Evolutionary conservation across 2,113 vertebrate species (phyloP).

Genomic region (Thomomys bottae): DNA sequence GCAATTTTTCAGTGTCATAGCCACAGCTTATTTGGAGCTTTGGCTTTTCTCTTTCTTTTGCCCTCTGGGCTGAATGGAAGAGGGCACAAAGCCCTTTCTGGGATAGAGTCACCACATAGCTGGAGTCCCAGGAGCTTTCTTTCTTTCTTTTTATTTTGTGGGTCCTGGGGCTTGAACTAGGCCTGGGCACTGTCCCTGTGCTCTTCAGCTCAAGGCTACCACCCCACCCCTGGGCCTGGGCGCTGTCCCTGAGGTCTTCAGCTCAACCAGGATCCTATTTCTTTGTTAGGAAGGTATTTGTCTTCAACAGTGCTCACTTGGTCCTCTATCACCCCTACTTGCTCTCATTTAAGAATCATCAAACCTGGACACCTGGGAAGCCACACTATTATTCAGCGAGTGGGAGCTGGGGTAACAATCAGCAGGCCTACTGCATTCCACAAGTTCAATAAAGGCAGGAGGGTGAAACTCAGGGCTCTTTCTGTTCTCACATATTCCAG

Average conservation of each 20-base stretch:
- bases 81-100: neutral
- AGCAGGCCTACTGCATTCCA: neutral
- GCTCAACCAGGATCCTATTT: no score
- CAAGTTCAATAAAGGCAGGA: neutral
- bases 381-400: no score
- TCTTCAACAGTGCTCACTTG: neutral
- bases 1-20: no score
- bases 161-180: no score
- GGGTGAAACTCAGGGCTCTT: neutral
- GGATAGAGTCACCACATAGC: rapidly evolving
- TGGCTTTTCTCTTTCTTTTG: neutral
- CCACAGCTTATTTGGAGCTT: neutral
- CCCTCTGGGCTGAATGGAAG: neutral
- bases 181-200: no score
- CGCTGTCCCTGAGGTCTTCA: no score
- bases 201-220: no score
- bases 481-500: neutral
- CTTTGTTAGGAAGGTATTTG: neutral
- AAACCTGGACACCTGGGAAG: no score
- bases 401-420: neutral
- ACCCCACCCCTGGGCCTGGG: no score
- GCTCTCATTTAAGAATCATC: neutral
- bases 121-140: neutral
- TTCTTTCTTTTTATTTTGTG: no score
- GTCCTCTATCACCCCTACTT: neutral